Evolutionary conservation across 2,888 invertebrate species (phyloP).

Genomic region (Eremobia ochroleuca): DNA sequence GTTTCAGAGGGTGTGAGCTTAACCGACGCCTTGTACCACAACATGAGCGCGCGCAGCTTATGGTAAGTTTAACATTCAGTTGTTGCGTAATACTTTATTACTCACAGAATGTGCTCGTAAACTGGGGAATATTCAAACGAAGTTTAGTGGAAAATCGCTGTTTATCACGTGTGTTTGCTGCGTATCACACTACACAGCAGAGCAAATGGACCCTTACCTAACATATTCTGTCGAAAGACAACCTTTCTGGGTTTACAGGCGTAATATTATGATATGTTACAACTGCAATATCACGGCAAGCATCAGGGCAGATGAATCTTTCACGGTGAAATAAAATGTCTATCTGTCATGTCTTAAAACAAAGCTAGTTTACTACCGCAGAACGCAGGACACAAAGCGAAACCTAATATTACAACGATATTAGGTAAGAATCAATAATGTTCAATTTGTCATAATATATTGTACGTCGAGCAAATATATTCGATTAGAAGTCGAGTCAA

Average conservation of each 20-base stretch:
- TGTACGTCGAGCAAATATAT: slow-evolving; percentile 12
- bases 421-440: slow-evolving; percentile 3
- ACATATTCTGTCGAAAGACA: background rate
- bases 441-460: slow-evolving; percentile 4
- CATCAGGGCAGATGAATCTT: background rate
- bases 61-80: slow-evolving; percentile 76
- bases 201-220: background rate
- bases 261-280: no score
- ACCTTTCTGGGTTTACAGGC: no score
- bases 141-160: slow-evolving; percentile 15
- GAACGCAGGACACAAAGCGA: background rate
- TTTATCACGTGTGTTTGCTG: slow-evolving; percentile 4
- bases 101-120: slow-evolving; percentile 34
- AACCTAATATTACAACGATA: background rate
- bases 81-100: slow-evolving; percentile 42
- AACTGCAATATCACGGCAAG: background rate
- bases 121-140: background rate
- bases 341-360: no score
- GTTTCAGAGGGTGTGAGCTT: slow-evolving; percentile 76
- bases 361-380: background rate
- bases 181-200: background rate
- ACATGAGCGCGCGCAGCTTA: slow-evolving; percentile 81
- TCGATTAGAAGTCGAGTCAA: background rate
- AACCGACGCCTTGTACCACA: slow-evolving; percentile 69
- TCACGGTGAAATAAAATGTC: background rate